Percentiles rank a stretch among this genome's conserved stretches.
Conservation (phyloP, 2,797 vertebrate species). For the Melanotaenia pygmaea region DNA sequence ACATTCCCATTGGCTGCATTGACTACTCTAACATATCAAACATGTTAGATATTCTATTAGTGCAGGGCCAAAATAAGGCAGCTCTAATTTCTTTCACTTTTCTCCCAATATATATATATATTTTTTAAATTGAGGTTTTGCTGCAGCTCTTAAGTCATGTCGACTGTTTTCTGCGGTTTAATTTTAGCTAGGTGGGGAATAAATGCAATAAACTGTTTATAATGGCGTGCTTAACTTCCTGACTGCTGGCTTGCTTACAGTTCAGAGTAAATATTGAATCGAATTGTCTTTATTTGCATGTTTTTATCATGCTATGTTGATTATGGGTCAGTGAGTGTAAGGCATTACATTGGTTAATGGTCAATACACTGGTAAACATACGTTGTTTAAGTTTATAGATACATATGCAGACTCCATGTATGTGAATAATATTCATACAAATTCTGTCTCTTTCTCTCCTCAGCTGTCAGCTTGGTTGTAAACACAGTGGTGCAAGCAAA, state of each 20-base stretch:
- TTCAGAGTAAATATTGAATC: slow-evolving; percentile 24
- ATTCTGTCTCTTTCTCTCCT: slow-evolving; percentile 22
- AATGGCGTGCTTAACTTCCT: background rate
- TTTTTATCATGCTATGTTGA: background rate
- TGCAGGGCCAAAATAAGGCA: no score
- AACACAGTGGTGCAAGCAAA: slow-evolving; percentile 54
- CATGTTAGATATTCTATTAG: no score
- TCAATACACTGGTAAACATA: slow-evolving; percentile 4
- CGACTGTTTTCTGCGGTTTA: no score
- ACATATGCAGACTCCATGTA: background rate
- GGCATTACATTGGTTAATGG: background rate
- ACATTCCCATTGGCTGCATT: background rate
- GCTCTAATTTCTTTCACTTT: no score
- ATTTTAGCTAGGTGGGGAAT: no score
- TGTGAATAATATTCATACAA: background rate
- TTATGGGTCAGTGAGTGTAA: background rate
- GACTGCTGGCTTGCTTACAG: slow-evolving; percentile 50
- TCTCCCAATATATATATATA: no score
- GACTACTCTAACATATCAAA: slow-evolving; percentile 3
- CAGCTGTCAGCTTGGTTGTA: slow-evolving; percentile 62
- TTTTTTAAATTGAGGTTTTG: no score
- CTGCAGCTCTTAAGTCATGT: no score
- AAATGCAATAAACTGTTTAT: no score
- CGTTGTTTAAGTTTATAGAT: background rate
- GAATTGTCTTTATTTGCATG: background rate